A percentile compares a stretch with the other conserved stretches of the same genome.
Conservation (phyloP, 2,888 invertebrate species). For the Dilophus febrilis region DNA sequence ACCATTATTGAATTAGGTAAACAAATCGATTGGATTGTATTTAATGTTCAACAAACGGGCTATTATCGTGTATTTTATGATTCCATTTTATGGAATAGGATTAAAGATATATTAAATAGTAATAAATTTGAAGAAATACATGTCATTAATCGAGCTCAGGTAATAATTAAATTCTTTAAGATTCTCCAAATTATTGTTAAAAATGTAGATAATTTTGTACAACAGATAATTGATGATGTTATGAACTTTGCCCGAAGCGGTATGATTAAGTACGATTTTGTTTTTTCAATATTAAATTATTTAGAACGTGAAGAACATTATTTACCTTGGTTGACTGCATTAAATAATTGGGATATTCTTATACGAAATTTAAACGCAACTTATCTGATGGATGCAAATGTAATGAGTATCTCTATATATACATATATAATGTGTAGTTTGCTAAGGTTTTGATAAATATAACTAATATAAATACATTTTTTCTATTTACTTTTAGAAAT, state of each 20-base stretch:
- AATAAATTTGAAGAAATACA: slow-evolving; percentile 35
- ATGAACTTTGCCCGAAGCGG: slow-evolving; percentile 56
- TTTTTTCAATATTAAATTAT: slow-evolving; percentile 50
- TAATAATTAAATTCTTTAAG: not conserved
- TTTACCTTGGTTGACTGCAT: slow-evolving; percentile 62
- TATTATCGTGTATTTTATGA: slow-evolving; percentile 54
- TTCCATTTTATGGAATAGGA: slow-evolving; percentile 35
- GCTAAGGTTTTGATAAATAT: too few relatives aligned
- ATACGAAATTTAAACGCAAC: not conserved
- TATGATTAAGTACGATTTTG: slow-evolving; percentile 38
- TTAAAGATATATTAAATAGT: slow-evolving; percentile 30
- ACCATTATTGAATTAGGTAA: not conserved
- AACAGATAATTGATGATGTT: slow-evolving; percentile 58
- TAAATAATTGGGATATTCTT: slow-evolving; percentile 23
- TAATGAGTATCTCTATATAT: slow-evolving; percentile 6
- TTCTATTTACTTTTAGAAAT: too few relatives aligned
- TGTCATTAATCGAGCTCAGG: slow-evolving; percentile 52
- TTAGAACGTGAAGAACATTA: slow-evolving; percentile 49
- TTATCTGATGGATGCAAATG: slow-evolving; percentile 5
- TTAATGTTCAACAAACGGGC: slow-evolving; percentile 43
- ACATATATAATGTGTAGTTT: too few relatives aligned
- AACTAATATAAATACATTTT: not conserved
- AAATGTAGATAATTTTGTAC: too few relatives aligned
- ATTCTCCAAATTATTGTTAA: too few relatives aligned
- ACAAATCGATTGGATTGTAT: slow-evolving; percentile 38